Percentiles rank a stretch among this genome's conserved stretches.
Evolutionary conservation across 2,113 vertebrate species (phyloP).

Genomic region (Malurus alboscapulatus): DNA sequence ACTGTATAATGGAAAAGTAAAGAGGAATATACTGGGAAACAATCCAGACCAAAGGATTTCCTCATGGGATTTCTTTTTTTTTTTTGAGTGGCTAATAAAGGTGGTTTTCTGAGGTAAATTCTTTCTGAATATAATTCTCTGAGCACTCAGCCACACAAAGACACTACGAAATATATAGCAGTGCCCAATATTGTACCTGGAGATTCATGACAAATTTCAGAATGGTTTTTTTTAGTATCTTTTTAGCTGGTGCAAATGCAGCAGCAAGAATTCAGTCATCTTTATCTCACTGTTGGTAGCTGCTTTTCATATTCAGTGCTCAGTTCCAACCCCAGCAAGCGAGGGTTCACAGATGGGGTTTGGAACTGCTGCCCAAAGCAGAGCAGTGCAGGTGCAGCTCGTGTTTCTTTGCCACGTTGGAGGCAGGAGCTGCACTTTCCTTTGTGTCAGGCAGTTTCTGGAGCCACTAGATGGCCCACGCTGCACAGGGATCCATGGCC

Average conservation of each 20-base stretch:
- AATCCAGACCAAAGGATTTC: conserved; percentile 51
- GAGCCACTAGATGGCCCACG: conserved; percentile 66
- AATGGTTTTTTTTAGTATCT: background rate
- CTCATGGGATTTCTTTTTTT: background rate
- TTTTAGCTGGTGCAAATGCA: background rate
- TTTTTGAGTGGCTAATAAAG: conserved; percentile 23
- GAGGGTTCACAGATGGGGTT: rapidly evolving
- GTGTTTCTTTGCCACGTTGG: rapidly evolving
- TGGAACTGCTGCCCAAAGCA: background rate
- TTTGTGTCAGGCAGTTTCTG: background rate
- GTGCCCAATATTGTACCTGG: background rate
- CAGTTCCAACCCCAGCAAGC: background rate
- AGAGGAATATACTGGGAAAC: conserved; percentile 38
- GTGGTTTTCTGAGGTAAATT: conserved; percentile 17
- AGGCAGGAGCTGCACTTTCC: background rate
- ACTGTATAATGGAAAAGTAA: conserved; percentile 56
- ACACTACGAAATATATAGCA: background rate
- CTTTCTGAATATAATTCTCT: background rate
- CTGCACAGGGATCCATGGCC: no score
- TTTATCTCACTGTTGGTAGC: rapidly evolving
- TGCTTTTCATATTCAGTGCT: background rate
- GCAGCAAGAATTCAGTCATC: background rate
- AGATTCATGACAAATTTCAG: background rate
- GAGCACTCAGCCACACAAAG: background rate
- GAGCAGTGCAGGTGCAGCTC: rapidly evolving